These are phyloP conservation scores for Coenobita brevimanus DNA, from an alignment of 1,140 invertebrate genomes.

Conservation along the genomic window DNA sequence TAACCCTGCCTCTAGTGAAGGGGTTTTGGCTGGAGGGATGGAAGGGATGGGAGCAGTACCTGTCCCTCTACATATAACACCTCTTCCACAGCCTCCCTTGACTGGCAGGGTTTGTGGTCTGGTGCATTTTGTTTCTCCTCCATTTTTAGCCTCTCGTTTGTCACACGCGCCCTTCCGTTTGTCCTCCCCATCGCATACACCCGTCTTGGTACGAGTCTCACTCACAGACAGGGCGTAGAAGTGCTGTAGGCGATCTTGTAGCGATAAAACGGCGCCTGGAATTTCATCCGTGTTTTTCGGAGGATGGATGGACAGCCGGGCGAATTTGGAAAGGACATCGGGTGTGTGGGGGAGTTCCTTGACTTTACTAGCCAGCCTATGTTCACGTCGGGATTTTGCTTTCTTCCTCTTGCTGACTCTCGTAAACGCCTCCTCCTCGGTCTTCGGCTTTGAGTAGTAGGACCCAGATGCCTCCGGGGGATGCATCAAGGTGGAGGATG, in stretches of 20 bases:
- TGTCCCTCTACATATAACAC: no score
- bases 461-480: conserved; percentile 35
- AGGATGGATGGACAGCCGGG: conserved; percentile 29
- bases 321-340: conserved; percentile 53
- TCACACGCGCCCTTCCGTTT: no score
- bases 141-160: neutral
- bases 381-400: conserved; percentile 6
- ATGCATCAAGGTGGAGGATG: neutral
- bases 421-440: conserved; percentile 9
- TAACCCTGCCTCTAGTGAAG: no score
- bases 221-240: conserved; percentile 23
- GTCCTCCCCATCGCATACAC: neutral
- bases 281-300: conserved; percentile 58
- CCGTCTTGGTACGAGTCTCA: neutral
- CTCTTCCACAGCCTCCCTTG: neutral
- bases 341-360: conserved; percentile 59
- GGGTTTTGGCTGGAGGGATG: no score
- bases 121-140: neutral
- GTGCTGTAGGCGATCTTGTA: conserved; percentile 40
- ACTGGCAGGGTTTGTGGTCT: conserved; percentile 39
- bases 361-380: conserved; percentile 22
- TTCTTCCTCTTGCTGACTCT: conserved; percentile 39
- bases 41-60: no score
- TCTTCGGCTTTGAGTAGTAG: conserved; percentile 53
- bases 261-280: neutral